Conservation (phyloP, 2,113 vertebrate species). For the Ctenodactylus gundi region DNA sequence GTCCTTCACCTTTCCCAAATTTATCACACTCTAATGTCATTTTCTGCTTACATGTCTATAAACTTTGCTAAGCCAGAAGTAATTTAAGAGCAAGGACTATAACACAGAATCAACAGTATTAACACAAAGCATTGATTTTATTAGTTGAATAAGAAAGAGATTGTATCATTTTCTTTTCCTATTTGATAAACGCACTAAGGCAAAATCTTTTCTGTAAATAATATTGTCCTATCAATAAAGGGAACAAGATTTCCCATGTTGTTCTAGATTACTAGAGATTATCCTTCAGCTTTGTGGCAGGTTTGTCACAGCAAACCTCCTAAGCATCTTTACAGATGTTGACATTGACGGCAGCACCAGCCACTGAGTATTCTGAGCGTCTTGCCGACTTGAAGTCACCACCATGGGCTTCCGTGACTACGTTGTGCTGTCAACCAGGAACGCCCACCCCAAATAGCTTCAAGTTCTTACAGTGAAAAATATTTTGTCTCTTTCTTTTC, state of each 20-base stretch:
- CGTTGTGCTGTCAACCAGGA: neutral
- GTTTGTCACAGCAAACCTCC: neutral
- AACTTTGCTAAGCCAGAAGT: neutral
- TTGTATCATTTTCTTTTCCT: neutral
- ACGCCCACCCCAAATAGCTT: neutral
- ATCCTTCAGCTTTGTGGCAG: neutral
- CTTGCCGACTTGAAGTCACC: neutral
- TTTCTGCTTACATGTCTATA: neutral
- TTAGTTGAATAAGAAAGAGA: constrained; percentile 5
- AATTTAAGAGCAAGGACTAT: neutral
- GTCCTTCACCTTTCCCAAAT: constrained; percentile 9
- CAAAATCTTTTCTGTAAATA: constrained; percentile 33
- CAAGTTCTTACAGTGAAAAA: neutral
- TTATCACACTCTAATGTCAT: neutral
- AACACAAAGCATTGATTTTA: neutral
- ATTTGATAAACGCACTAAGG: neutral
- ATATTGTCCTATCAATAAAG: neutral
- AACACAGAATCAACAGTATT: neutral
- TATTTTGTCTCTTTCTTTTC: neutral
- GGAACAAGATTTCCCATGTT: neutral
- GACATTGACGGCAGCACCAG: neutral
- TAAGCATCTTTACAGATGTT: neutral
- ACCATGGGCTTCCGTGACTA: neutral
- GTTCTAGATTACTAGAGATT: neutral
- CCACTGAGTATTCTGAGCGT: neutral